phyloP scores from a whole-genome alignment of 2,797 vertebrate genomes.

The Thunnus albacares region DNA sequence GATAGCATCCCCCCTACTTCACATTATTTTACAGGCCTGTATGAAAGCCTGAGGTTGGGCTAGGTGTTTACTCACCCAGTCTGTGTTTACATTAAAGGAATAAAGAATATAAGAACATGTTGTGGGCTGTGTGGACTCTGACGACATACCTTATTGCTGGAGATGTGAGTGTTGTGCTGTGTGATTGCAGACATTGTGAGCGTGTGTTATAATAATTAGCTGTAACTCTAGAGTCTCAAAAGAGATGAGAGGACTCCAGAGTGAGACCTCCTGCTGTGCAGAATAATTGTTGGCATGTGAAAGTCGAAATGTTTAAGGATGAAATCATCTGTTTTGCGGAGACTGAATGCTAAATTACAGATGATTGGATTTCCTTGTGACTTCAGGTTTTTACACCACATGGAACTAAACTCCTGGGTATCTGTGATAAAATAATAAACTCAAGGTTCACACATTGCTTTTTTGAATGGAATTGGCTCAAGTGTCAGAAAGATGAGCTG shows the following conservation, averaged over 20 bases:
- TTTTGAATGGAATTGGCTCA: neutral
- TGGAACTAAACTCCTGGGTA: neutral
- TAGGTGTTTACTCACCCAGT: slow-evolving; percentile 2
- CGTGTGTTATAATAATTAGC: neutral
- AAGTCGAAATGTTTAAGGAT: neutral
- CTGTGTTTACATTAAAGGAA: slow-evolving; percentile 9
- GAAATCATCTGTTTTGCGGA: neutral
- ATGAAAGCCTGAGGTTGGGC: neutral
- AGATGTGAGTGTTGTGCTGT: slow-evolving; percentile 5
- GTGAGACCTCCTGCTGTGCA: neutral
- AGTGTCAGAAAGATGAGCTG: too few relatives aligned
- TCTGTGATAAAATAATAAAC: neutral
- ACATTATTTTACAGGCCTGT: neutral
- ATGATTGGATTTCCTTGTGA: too few relatives aligned
- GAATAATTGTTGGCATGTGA: slow-evolving; percentile 1
- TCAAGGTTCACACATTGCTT: neutral
- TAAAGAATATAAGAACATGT: neutral
- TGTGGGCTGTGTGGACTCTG: slow-evolving; percentile 3
- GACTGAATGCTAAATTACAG: neutral
- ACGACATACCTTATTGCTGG: neutral
- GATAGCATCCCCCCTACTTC: neutral
- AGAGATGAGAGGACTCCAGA: neutral
- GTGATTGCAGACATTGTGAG: slow-evolving; percentile 8
- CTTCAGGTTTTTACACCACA: neutral
- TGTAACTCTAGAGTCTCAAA: neutral